Percentiles rank a stretch among this genome's conserved stretches.
Evolutionary conservation across 2,797 vertebrate genomes (phyloP).

Genomic region (Sparus aurata): DNA sequence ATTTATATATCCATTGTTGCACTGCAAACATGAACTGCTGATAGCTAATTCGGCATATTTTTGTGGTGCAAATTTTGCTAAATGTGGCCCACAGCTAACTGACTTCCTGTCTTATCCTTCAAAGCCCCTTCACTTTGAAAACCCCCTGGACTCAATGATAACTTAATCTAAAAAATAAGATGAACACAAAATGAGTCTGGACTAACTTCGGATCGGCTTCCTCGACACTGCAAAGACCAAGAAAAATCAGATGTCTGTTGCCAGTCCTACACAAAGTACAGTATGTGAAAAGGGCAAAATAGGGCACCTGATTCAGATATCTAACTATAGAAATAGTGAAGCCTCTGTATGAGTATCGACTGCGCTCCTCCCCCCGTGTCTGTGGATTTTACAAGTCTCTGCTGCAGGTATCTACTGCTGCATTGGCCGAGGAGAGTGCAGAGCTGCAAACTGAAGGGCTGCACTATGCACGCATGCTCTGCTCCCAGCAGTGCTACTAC

Average conservation of each 20-base stretch:
- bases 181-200: background rate
- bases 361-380: conserved; percentile 34
- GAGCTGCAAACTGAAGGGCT: conserved; percentile 50
- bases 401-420: conserved; percentile 68
- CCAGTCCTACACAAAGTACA: background rate
- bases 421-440: conserved; percentile 56
- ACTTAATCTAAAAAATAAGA: background rate
- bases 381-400: conserved; percentile 6
- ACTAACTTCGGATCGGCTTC: background rate
- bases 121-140: background rate
- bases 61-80: background rate
- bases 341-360: conserved; percentile 8
- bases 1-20: background rate
- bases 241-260: background rate
- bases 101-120: too few species aligned
- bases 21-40: background rate
- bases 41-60: background rate
- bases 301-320: background rate
- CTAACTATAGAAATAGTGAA: conserved; percentile 8
- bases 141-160: background rate
- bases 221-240: background rate
- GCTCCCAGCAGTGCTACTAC: conserved; percentile 24
- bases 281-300: background rate
- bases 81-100: background rate
- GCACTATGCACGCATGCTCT: conserved; percentile 24